These are phyloP conservation scores for Epizoanthus scotinus DNA, from an alignment of 92 coral and sea anemone genomes.

Conservation along the genomic window DNA sequence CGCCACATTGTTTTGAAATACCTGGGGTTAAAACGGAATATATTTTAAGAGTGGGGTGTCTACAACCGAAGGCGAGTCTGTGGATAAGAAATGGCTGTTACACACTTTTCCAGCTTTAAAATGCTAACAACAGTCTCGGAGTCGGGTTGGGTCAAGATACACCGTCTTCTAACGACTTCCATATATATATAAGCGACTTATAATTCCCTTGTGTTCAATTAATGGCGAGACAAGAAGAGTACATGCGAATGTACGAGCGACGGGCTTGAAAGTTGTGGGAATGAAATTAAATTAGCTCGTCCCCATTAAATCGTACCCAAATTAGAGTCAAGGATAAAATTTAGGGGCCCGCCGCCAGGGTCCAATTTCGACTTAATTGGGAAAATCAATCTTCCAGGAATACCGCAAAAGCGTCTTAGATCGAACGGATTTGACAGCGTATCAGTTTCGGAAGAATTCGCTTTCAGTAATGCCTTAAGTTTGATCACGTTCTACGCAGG, in stretches of 20 bases:
- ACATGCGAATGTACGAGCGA: background rate
- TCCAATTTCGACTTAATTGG: conserved; percentile 68
- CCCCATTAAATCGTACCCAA: conserved; percentile 58
- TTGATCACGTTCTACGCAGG: conserved; percentile 1
- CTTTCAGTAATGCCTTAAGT: background rate
- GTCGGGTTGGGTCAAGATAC: conserved; percentile 26
- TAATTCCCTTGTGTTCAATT: conserved; percentile 11
- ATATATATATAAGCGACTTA: background rate
- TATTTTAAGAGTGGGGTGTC: conserved; percentile 25
- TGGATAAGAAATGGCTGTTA: background rate
- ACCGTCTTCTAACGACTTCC: conserved; percentile 16
- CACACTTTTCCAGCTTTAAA: background rate
- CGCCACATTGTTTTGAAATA: conserved; percentile 27
- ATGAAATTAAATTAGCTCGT: conserved; percentile 63
- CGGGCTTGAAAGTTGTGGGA: conserved; percentile 38
- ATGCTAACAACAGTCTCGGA: conserved; percentile 6
- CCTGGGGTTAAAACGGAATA: conserved; percentile 37
- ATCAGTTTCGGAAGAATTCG: background rate
- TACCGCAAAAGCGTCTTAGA: conserved; percentile 33
- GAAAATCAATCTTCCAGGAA: conserved; percentile 39
- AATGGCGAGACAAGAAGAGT: conserved; percentile 29
- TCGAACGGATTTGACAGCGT: conserved; percentile 10
- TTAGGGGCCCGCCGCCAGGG: conserved; percentile 49
- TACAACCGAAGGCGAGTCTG: background rate
- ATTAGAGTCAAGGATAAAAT: conserved; percentile 57